These are phyloP conservation scores for Aurelia coerulea DNA, from an alignment of 30 jellyfish, hydroid and myxozoan species.

Conservation along the genomic window DNA sequence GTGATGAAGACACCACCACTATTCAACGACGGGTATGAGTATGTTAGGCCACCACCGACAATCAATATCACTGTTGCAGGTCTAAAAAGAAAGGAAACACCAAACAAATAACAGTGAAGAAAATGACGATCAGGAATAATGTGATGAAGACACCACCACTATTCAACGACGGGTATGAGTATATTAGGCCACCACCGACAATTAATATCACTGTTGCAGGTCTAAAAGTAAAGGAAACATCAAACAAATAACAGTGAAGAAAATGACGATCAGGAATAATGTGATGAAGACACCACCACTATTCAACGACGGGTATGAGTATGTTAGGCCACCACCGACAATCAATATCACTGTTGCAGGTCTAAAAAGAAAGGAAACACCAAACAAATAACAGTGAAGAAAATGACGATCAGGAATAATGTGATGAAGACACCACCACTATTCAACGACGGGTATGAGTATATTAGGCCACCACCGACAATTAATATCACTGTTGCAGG, in stretches of 20 bases:
- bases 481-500: conserved; percentile 81
- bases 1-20: conserved; percentile 52
- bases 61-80: conserved; percentile 81
- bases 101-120: conserved; percentile 77
- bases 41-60: conserved; percentile 93
- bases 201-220: conserved; percentile 81
- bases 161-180: conserved; percentile 77
- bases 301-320: conserved; percentile 77
- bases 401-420: conserved; percentile 42
- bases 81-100: background rate
- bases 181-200: conserved; percentile 92
- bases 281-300: conserved; percentile 52
- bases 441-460: conserved; percentile 77
- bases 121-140: conserved; percentile 42
- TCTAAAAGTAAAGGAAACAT: background rate
- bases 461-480: conserved; percentile 92
- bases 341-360: conserved; percentile 81
- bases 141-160: conserved; percentile 52
- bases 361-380: background rate
- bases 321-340: conserved; percentile 93
- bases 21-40: conserved; percentile 77
- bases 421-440: conserved; percentile 52
- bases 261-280: conserved; percentile 42
- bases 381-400: conserved; percentile 77
- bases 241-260: conserved; percentile 77